phyloP scores from a whole-genome alignment of 2,113 vertebrate species.

The Pterocles orientalis region DNA sequence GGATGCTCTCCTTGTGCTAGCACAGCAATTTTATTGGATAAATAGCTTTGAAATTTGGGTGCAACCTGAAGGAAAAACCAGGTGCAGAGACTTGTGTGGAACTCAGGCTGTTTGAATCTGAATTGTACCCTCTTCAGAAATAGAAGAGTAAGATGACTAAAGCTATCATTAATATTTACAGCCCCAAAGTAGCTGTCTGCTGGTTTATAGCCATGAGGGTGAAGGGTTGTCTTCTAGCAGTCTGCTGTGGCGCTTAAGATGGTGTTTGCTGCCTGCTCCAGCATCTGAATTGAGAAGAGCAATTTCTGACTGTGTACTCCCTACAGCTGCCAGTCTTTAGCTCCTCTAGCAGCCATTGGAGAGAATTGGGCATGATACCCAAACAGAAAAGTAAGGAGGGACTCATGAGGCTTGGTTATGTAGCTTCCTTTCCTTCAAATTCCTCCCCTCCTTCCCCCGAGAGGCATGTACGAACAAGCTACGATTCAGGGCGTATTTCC shows the following conservation, averaged over 20 bases:
- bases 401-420: neutral
- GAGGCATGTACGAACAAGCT: neutral
- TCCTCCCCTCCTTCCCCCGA: neutral
- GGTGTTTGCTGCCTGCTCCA: neutral
- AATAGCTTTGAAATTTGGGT: neutral
- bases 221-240: neutral
- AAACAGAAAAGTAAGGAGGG: neutral
- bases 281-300: neutral
- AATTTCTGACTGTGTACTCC: neutral
- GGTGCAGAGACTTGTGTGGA: neutral
- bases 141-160: neutral
- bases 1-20: neutral
- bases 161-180: slow-evolving; percentile 33
- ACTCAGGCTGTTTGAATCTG: neutral
- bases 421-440: neutral
- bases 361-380: neutral
- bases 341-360: neutral
- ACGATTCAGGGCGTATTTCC: neutral
- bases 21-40: neutral
- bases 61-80: neutral
- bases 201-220: neutral
- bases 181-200: neutral
- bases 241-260: neutral
- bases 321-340: neutral
- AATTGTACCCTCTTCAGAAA: neutral